phyloP scores from a whole-genome alignment of 1,140 invertebrate genomes.

The Heliothis virescens region DNA sequence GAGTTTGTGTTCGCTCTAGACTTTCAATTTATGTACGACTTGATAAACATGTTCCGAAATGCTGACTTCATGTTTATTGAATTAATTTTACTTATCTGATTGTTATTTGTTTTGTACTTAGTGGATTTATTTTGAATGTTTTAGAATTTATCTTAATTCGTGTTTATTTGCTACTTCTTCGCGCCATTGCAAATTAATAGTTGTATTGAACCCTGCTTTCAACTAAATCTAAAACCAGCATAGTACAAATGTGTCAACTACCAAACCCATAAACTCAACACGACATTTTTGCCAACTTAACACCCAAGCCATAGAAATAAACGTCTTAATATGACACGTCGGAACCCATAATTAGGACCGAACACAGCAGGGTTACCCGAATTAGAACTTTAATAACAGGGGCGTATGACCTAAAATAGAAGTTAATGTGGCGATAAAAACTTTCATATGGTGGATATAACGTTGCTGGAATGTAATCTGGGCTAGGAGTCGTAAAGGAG shows the following conservation, averaged over 20 bases:
- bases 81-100: too few relatives aligned
- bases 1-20: conserved; percentile 12
- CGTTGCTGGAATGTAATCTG: conserved; percentile 51
- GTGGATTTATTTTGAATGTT: too few relatives aligned
- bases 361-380: conserved; percentile 40
- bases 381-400: conserved; percentile 52
- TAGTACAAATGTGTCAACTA: neutral
- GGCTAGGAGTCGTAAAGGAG: conserved; percentile 36
- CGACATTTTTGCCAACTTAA: conserved; percentile 19
- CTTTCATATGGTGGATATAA: conserved; percentile 49
- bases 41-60: neutral
- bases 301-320: conserved; percentile 36
- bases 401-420: conserved; percentile 49
- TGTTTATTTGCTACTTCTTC: too few relatives aligned
- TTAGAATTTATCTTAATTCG: too few relatives aligned
- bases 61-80: too few relatives aligned
- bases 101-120: too few relatives aligned
- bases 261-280: conserved; percentile 6
- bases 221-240: too few relatives aligned
- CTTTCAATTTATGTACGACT: neutral
- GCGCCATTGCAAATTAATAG: too few relatives aligned
- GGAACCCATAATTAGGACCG: conserved; percentile 35
- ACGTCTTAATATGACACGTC: conserved; percentile 34
- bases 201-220: too few relatives aligned
- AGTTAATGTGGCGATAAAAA: conserved; percentile 55